Conservation (phyloP, 2,113 vertebrate species). For the Periophthalmus modestus region DNA sequence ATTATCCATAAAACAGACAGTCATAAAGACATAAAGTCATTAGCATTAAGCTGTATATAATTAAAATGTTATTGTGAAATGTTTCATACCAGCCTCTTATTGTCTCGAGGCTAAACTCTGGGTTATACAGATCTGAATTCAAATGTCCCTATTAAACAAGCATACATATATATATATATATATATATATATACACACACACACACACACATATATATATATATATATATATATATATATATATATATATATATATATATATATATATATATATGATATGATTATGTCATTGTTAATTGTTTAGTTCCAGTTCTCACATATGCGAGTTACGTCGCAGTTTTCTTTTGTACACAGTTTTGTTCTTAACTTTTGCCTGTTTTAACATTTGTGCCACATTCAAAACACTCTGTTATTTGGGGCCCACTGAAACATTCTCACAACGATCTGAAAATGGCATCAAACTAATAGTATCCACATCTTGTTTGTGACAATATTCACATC, state of each 20-base stretch:
- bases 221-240: no score
- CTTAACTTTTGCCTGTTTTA: neutral
- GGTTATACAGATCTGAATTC: neutral
- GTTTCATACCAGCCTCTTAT: neutral
- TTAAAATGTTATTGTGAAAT: neutral
- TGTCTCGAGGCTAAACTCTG: neutral
- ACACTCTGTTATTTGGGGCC: neutral
- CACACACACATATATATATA: no score
- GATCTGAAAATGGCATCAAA: neutral
- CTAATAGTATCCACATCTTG: neutral
- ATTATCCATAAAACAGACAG: neutral
- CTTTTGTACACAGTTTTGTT: neutral
- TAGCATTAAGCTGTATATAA: neutral
- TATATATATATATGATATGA: no score
- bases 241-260: no score
- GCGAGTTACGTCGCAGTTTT: neutral
- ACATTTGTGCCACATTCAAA: neutral
- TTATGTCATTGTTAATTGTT: neutral
- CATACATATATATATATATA: no score
- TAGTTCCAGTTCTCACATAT: no score
- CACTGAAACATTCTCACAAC: neutral
- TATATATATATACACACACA: no score
- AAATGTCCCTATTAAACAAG: neutral
- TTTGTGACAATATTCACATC: constrained; percentile 7
- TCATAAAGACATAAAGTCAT: neutral